These are phyloP conservation scores for Scopus umbretta DNA, from an alignment of 2,113 vertebrate species.

Conservation along the genomic window DNA sequence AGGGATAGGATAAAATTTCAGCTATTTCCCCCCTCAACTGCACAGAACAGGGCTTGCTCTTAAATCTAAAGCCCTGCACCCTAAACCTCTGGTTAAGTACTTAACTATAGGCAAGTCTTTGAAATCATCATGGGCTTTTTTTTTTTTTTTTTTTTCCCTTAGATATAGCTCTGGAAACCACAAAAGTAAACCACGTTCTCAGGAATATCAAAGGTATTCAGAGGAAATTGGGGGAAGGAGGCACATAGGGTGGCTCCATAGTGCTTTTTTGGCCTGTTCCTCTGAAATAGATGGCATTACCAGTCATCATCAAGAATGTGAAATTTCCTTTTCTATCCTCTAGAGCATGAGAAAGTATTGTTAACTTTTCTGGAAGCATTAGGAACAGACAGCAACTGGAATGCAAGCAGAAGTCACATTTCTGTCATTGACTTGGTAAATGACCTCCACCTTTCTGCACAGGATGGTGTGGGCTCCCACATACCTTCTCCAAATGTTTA, in stretches of 20 bases:
- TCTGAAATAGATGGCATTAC: constrained; percentile 5
- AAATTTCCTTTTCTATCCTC: constrained; percentile 13
- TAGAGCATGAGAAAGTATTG: neutral
- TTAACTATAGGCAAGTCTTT: constrained; percentile 33
- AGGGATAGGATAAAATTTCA: constrained; percentile 55
- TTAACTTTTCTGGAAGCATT: neutral
- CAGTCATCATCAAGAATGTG: neutral
- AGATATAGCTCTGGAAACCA: constrained; percentile 23
- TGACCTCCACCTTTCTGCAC: neutral
- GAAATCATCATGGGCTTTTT: neutral
- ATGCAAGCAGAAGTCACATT: constrained; percentile 32
- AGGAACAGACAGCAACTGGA: neutral
- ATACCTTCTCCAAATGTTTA: neutral
- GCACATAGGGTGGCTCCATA: neutral
- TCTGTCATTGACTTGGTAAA: neutral
- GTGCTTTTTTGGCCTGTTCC: neutral
- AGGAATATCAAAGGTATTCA: neutral
- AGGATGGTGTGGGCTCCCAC: neutral
- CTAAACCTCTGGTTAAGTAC: constrained; percentile 47
- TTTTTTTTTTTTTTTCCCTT: neutral
- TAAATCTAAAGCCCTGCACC: constrained; percentile 50
- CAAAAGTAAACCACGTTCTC: neutral
- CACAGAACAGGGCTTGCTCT: constrained; percentile 26
- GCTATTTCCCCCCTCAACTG: constrained; percentile 43
- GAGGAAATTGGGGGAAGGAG: neutral